Evolutionary conservation across 2,797 vertebrate species (phyloP), one percentile per base, ranked within the genome.

Genomic region (Cephalopachus bancanus): DNA sequence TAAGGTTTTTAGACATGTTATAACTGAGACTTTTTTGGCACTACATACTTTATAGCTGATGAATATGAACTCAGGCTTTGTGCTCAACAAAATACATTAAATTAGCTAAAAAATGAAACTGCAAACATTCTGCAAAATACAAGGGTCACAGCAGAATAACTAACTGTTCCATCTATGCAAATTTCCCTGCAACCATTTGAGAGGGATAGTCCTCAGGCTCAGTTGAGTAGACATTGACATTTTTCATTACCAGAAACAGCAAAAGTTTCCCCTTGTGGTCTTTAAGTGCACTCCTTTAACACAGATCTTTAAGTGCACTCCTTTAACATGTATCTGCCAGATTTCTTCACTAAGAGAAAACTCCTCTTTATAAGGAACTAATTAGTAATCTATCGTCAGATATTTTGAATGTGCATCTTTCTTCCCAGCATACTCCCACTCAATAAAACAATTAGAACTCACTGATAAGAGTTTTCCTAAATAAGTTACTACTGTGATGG

Each of bases 1-100:
- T 91, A 75, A 94, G 37, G 78, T 26, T 97, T 96, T 95, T 83
- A 93, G 37, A 60, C 44, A 74, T 69, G 76, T 37, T 91, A 51
- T 65, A 94, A 96, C 24, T 71, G 79, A 90, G 97, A 71, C 4
- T 20, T 97, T 95, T 83, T 37, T 92, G 72, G 83, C 81, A 83
- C 16, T 88, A 59, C 80, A 75, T 26, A 53, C 65, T 88, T 62
- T 91, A 87, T 65, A 93, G 85, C 71, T 96, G 85, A 97, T 72
- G 11, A 83, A 94, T 93, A 28, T 86, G 87, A 96, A 64, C n/a
- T n/a, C 51, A 91, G 83, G 14, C 59, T 97, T 93, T 62, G 79
- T 83, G 24, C 87, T 93, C 79, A 79, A 75, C 76, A 57, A 95
- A 80, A 69, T 93, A 88, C 83, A 96, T 94, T 94, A 97, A 96